These are phyloP conservation scores for Pachycephus smyrnensis DNA, from an alignment of 2,888 invertebrate species.

Conservation along the genomic window DNA sequence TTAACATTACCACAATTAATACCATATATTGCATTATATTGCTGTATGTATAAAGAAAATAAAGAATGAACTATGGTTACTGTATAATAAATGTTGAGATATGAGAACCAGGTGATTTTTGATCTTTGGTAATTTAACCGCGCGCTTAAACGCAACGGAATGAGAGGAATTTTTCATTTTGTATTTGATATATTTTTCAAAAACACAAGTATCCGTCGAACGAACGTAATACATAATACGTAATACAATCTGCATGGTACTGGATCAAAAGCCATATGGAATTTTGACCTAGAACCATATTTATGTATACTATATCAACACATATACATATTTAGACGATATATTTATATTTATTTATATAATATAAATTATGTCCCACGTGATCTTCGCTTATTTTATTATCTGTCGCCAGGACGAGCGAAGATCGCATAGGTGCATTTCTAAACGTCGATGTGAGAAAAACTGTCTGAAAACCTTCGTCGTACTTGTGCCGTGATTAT, in stretches of 20 bases:
- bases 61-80: slow-evolving; percentile 26
- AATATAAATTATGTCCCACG: slow-evolving; percentile 36
- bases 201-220: slow-evolving; percentile 27
- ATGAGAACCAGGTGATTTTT: slow-evolving; percentile 2
- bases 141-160: background rate
- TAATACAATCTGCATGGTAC: slow-evolving; percentile 2
- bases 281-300: slow-evolving; percentile 6
- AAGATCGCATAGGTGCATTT: slow-evolving; percentile 12
- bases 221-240: slow-evolving; percentile 23
- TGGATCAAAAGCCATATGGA: slow-evolving; percentile 4
- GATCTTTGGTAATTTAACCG: background rate
- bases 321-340: slow-evolving; percentile 17
- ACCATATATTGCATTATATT: slow-evolving; percentile 32
- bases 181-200: slow-evolving; percentile 26
- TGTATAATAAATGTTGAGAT: slow-evolving; percentile 39
- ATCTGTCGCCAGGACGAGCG: background rate
- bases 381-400: slow-evolving; percentile 19
- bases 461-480: background rate
- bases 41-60: slow-evolving; percentile 24
- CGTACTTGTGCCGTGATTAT: slow-evolving; percentile 8
- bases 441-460: slow-evolving; percentile 20
- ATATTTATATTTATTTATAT: slow-evolving; percentile 32
- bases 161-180: background rate
- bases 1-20: slow-evolving; percentile 36
- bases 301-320: slow-evolving; percentile 22